Evolutionary conservation across 2,888 invertebrate genomes (phyloP), one percentile per base, ranked within the genome.

Genomic region (Anodontia alba): DNA sequence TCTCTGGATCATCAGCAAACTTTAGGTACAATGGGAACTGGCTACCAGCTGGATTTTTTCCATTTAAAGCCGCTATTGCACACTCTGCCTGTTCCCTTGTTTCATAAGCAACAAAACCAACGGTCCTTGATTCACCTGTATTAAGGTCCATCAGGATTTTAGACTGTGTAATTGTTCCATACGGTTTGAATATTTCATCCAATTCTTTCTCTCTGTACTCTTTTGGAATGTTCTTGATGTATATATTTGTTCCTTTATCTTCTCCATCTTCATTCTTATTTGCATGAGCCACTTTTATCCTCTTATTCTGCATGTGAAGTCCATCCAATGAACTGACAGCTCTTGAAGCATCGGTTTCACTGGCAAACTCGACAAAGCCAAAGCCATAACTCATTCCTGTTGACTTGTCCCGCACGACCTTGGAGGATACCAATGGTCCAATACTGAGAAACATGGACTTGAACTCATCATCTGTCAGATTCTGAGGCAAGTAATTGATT

Each of bases 371-470:
- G 67, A 98, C 98, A 95, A 99, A 99, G 54, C 98, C 99, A 95
- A 98, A 99, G 57, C 99, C 99, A 95, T 97, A 98, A 95, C 98
- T 98, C 95, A 98, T 98, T 70, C 98, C 98, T 94, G 98, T 98
- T 96, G 89, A 83, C 73, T 93, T 93, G 81, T 95, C 94, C 7
- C 95, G 88, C 20, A 95, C 93, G 90, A 99, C 97, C 91, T 98
- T 96, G 94, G 97, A 97, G 90, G 97, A 97, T 94, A 98, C 98
- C 68, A 99, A 96, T 31, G 97, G 97, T 71, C 98, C 98, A 90
- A 98, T 96, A 74, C 97, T 96, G 90, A 97, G 96, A 95, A 99
- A 99, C 95, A 98, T 96, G 87, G 97, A 96, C 94, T 97, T 97
- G 78, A 98, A 96, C 92, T 98, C 98, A 93, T 97, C 93, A 97